Conservation (phyloP, 2,888 invertebrate species). For the Palloptera scutellata region DNA sequence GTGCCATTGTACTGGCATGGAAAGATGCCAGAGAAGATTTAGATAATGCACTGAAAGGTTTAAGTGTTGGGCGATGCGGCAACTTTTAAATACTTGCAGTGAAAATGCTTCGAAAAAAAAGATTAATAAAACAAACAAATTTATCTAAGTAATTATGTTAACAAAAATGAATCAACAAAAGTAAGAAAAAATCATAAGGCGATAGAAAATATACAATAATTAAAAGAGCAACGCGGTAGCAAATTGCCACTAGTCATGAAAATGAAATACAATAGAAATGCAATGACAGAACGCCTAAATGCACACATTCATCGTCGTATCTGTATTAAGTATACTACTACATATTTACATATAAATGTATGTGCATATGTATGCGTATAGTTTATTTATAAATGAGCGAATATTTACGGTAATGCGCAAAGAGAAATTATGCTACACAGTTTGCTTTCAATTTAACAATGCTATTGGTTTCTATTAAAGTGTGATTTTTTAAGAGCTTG, state of each 20-base stretch:
- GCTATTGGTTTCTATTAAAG: no score
- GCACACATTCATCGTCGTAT: not conserved
- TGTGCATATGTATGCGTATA: constrained; percentile 17
- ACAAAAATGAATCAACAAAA: not conserved
- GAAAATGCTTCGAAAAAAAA: not conserved
- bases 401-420: not conserved
- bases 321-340: constrained; percentile 1
- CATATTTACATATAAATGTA: constrained; percentile 17
- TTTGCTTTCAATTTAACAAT: no score
- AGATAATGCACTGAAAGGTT: constrained; percentile 60
- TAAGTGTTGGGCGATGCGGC: constrained; percentile 62
- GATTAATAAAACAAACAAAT: not conserved
- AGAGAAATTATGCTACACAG: not conserved
- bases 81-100: constrained; percentile 50
- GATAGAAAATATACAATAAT: not conserved
- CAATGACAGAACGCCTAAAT: no score
- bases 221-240: no score
- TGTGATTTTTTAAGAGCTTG: no score
- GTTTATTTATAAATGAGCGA: not conserved
- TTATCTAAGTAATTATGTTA: not conserved
- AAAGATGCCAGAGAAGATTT: constrained; percentile 65
- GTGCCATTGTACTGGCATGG: constrained; percentile 82
- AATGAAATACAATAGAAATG: no score
- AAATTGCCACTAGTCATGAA: no score
- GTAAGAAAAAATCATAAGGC: not conserved